phyloP scores from a whole-genome alignment of 2,113 vertebrate species.

The Albula goreensis region DNA sequence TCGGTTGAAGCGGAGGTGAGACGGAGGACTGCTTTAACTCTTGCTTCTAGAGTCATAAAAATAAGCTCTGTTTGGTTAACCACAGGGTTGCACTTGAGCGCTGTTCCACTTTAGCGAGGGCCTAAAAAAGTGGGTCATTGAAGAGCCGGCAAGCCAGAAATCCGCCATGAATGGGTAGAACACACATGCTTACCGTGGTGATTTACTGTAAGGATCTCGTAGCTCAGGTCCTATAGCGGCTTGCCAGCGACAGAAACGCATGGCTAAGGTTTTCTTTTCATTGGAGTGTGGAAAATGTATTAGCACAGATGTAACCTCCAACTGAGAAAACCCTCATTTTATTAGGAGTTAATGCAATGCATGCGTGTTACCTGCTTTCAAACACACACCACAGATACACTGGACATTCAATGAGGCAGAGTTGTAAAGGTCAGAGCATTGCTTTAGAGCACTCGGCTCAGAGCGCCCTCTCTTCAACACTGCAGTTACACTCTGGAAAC shows the following conservation, averaged over 20 bases:
- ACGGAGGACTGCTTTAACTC: neutral
- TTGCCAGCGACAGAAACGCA: neutral
- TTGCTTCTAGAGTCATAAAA: neutral
- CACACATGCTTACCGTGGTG: neutral
- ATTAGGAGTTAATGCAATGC: neutral
- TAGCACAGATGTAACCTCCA: neutral
- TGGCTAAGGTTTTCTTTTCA: neutral
- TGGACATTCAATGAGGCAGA: neutral
- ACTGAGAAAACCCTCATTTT: neutral
- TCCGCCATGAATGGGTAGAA: neutral
- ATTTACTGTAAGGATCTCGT: neutral
- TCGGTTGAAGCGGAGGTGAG: neutral
- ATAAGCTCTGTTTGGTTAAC: neutral
- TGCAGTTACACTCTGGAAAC: neutral
- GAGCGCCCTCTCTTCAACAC: neutral
- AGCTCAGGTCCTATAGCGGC: neutral
- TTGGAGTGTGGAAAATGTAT: neutral
- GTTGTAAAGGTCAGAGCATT: neutral
- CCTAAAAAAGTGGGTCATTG: neutral
- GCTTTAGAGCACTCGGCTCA: neutral
- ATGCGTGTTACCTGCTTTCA: neutral
- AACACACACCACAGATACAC: no score
- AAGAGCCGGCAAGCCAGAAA: neutral
- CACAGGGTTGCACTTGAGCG: neutral
- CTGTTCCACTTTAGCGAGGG: neutral